phyloP scores from a whole-genome alignment of 2,888 invertebrate genomes.

The Troides helena region DNA sequence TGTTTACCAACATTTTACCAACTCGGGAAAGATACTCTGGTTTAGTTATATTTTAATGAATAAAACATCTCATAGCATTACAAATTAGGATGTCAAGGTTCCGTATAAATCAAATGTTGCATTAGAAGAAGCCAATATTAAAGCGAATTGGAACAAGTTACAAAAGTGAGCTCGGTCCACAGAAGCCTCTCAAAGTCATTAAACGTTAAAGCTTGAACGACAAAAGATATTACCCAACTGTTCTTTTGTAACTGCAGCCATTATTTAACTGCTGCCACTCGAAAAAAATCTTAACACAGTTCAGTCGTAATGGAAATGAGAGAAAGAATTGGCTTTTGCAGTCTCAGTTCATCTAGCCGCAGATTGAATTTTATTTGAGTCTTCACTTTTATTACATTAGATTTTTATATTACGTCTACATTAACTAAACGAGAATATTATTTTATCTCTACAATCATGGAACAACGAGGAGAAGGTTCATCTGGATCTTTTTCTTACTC shows the following conservation, averaged over 20 bases:
- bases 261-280: slow-evolving; percentile 41
- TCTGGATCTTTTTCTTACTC: too few relatives aligned
- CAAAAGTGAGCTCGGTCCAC: slow-evolving; percentile 33
- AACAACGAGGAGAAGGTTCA: too few relatives aligned
- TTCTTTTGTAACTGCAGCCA: slow-evolving; percentile 38
- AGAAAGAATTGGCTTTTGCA: slow-evolving; percentile 23
- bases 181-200: slow-evolving; percentile 37
- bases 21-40: too few relatives aligned
- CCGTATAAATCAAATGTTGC: background rate
- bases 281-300: slow-evolving; percentile 29
- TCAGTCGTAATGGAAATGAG: slow-evolving; percentile 26
- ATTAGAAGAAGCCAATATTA: background rate
- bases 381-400: background rate
- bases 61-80: background rate
- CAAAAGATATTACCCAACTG: slow-evolving; percentile 40
- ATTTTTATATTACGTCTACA: too few relatives aligned
- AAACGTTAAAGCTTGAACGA: slow-evolving; percentile 35
- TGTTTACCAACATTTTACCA: too few relatives aligned
- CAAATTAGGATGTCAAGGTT: background rate
- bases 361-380: slow-evolving; percentile 18
- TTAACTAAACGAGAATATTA: too few relatives aligned
- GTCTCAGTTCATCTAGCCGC: slow-evolving; percentile 3
- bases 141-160: slow-evolving; percentile 17
- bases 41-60: too few relatives aligned
- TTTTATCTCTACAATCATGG: too few relatives aligned